Evolutionary conservation across 1,140 invertebrate species (phyloP).

Genomic region (Aricia agestis): DNA sequence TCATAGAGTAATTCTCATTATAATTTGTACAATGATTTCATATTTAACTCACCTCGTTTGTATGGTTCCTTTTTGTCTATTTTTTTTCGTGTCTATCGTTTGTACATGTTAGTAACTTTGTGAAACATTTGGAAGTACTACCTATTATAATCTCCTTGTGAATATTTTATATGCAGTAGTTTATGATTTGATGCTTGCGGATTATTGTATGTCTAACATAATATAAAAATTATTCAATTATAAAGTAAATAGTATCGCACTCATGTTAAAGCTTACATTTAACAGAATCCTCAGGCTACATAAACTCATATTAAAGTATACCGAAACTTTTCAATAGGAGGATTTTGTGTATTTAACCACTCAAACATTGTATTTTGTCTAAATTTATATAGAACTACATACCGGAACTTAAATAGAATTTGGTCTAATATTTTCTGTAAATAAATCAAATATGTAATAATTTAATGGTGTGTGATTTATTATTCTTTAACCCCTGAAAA

Average conservation of each 20-base stretch:
- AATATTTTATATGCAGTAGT: slow-evolving; percentile 36
- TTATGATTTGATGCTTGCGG: slow-evolving; percentile 55
- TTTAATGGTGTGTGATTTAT: slow-evolving; percentile 50
- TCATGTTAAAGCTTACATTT: slow-evolving; percentile 52
- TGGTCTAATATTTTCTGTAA: slow-evolving; percentile 74
- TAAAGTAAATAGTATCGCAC: slow-evolving; percentile 57
- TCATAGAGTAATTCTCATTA: neutral
- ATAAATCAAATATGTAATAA: slow-evolving; percentile 68
- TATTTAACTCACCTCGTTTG: neutral
- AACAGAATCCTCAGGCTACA: slow-evolving; percentile 21
- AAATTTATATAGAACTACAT: slow-evolving; percentile 57
- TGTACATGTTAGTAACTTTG: neutral
- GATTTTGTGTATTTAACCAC: slow-evolving; percentile 49
- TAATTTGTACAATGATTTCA: neutral
- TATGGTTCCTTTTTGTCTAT: neutral
- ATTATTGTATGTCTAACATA: slow-evolving; percentile 53
- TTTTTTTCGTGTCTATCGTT: neutral
- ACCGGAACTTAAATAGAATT: slow-evolving; percentile 64
- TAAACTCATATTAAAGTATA: slow-evolving; percentile 11
- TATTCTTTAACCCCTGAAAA: slow-evolving; percentile 22
- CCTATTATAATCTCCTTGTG: slow-evolving; percentile 49
- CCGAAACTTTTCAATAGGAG: slow-evolving; percentile 23
- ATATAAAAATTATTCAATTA: slow-evolving; percentile 59
- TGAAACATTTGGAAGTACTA: neutral
- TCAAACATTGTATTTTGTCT: slow-evolving; percentile 61